Evolutionary conservation across 2,888 invertebrate genomes (phyloP), one percentile per base, ranked within the genome.

Genomic region (Autographa gamma): DNA sequence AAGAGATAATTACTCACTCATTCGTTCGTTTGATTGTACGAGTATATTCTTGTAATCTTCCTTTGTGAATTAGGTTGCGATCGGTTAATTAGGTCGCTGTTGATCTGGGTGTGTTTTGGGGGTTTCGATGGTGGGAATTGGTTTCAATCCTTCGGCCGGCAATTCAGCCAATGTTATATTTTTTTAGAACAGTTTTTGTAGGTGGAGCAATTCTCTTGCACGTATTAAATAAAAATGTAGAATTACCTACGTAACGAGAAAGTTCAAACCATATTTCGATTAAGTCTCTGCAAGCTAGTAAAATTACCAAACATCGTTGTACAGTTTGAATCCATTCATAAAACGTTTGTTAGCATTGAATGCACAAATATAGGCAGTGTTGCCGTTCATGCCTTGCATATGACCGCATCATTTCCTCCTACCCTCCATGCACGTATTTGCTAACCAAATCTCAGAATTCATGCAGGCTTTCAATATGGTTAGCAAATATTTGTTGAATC

Each of bases 1-100:
- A 72, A 31, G 61, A 74, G 80, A 84, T 80, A 80, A 84, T 82
- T 82, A 82, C 76, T 83, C 76, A 75, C 72, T 82, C 80, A 73
- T 60, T 80, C 72, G 69, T 77, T 82, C 72, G 66, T 80, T 76
- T 71, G 74, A 75, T 84, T 74, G 80, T 82, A 71, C 38, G 77
- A 77, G 67, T 67, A 76, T 80, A 71, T 74, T 76, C 74, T 77
- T 76, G 69, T 76, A 71, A 80, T 77, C 72, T 32, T 63, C 72
- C 62, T 80, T 77, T 80, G 67, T 64, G 71, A 80, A 80, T 81
- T 80, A 80, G 62, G 58, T 60, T 73, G 63, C 63, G 63, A 76
- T 80, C 75, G 63, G 38, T 13, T 69, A 73, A 73, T 77, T 70
- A 71, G 72, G 71, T 69, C 63, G 63, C 11, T 63, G 25, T 41